Evolutionary conservation across 2,113 vertebrate genomes (phyloP).

Genomic region (Ia io): DNA sequence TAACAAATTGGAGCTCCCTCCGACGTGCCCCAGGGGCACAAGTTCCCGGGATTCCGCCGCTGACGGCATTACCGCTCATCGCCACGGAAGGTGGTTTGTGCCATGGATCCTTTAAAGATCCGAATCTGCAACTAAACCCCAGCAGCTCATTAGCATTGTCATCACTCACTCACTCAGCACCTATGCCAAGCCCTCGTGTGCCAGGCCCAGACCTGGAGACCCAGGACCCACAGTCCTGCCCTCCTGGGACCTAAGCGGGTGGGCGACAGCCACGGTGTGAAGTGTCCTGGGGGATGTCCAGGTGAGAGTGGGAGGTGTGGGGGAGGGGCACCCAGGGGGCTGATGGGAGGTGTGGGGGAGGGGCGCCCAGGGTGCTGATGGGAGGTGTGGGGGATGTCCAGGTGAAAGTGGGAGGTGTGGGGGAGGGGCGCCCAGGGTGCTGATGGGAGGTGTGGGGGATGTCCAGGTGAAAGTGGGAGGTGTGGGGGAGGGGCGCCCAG

Average conservation of each 20-base stretch:
- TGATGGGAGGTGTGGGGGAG: not conserved
- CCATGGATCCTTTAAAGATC: not conserved
- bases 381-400: too few species aligned
- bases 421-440: not conserved
- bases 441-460: too few species aligned
- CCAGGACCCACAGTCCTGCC: not conserved
- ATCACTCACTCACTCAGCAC: not conserved
- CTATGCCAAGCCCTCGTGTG: not conserved
- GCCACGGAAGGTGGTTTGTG: not conserved
- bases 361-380: not conserved
- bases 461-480: too few species aligned
- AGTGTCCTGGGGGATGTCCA: not conserved
- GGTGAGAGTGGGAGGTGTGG: too few species aligned
- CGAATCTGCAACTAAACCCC: conserved; percentile 26
- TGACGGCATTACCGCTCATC: not conserved
- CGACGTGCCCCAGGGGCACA: not conserved
- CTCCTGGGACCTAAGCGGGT: not conserved
- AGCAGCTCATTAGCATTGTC: conserved; percentile 22
- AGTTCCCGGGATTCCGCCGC: rapidly evolving
- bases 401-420: not conserved
- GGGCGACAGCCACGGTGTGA: not conserved
- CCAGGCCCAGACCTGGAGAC: too few species aligned
- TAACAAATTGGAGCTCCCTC: conserved; percentile 10
- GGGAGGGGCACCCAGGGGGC: not conserved
- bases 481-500: too few species aligned